Evolutionary conservation across 2,888 invertebrate species (phyloP).

Genomic region (Oscheius sp.): DNA sequence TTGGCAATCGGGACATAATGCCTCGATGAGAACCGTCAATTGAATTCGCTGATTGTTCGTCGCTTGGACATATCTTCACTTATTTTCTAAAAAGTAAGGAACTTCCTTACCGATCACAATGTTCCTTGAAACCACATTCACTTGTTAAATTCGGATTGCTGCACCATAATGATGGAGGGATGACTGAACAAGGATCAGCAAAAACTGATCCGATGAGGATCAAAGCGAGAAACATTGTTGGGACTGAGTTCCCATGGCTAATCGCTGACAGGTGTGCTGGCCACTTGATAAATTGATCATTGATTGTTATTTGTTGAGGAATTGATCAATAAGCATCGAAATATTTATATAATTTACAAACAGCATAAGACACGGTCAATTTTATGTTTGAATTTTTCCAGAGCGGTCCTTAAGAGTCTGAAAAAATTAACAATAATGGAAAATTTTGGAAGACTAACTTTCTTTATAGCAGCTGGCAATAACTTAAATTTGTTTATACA

Average conservation of each 20-base stretch:
- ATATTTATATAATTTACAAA: no score
- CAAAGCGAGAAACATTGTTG: neutral
- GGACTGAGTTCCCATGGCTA: neutral
- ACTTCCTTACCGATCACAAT: constrained; percentile 39
- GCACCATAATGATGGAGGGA: constrained; percentile 59
- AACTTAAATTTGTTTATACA: constrained; percentile 46
- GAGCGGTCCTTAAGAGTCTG: no score
- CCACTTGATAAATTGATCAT: neutral
- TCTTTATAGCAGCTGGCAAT: constrained; percentile 41
- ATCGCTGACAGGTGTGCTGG: neutral
- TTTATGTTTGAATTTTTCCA: no score
- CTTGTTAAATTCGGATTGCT: constrained; percentile 45
- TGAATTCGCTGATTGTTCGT: constrained; percentile 51
- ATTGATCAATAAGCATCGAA: no score
- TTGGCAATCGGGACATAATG: constrained; percentile 64
- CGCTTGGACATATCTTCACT: constrained; percentile 36
- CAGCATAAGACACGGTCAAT: no score
- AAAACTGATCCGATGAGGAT: neutral
- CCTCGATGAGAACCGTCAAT: constrained; percentile 56
- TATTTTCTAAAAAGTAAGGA: neutral
- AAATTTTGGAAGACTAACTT: constrained; percentile 34
- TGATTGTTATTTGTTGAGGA: no score
- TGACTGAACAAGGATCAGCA: constrained; percentile 35
- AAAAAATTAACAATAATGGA: neutral
- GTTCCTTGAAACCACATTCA: constrained; percentile 48